Evolutionary conservation across 2,888 invertebrate genomes (phyloP), one percentile per base, ranked within the genome.

Genomic region (Miltochrista miniata): DNA sequence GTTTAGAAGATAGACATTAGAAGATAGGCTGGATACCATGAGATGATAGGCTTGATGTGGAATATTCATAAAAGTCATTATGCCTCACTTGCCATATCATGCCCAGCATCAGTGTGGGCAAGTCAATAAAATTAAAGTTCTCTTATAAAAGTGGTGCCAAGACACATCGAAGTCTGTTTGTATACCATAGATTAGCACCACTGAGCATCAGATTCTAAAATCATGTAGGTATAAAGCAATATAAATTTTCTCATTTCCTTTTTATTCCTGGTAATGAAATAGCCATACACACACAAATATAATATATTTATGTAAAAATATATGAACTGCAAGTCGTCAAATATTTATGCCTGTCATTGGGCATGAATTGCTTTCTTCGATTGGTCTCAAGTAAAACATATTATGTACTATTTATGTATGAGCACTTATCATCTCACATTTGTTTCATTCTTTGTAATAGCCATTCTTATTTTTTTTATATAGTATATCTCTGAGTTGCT

Each of bases 21-120:
- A 54, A 48, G 52, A 44, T 49, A 40, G 35, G 65, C 68, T 65
- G 60, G 42, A 53, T 59, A 45, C 47, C 56, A 52, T 44, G 53
- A 61, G 45, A 44, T 51, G 54, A 63, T 42, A 56, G 46, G 45
- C 57, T 58, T 50, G 59, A 54, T 62, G 54, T 47, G 44, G 53
- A 65, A 53, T 59, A 39, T 65, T 54, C 60, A 53, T 58, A 68
- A 65, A 52, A 61, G 50, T 61, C 47, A 56, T 57, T 61, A 54
- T 34, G 54, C 54, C 52, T 63, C 59, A 52, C 43, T 39, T 51
- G 47, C 50, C 54, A 48, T 54, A 57, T 61, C 59, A 57, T 52
- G 49, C 52, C 64, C 54, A 56, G 52, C 54, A 49, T 65, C 55
- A 54, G 47, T 56, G 49, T 63, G 54, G 48, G 61, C 49, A 55